A percentile compares a stretch with the other conserved stretches of the same genome.
These are phyloP conservation scores for Neria commutata DNA, from an alignment of 2,888 invertebrate species.

Conservation along the genomic window DNA sequence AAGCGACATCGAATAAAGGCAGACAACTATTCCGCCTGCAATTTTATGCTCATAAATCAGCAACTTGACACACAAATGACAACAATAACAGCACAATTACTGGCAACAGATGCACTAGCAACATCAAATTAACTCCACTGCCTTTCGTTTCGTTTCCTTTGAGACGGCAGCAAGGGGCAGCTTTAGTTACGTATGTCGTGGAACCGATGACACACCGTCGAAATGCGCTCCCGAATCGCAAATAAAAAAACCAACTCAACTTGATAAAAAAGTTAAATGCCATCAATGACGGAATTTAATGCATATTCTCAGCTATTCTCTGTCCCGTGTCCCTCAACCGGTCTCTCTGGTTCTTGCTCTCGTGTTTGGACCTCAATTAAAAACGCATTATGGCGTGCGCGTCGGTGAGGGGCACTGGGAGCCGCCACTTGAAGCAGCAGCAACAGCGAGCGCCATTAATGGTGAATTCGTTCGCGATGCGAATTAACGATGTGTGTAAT, in stretches of 20 bases:
- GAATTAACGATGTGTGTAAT: conserved; percentile 57
- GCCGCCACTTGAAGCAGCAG: background rate
- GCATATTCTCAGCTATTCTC: no score
- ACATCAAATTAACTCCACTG: conserved; percentile 30
- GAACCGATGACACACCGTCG: no score
- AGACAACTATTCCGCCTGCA: conserved; percentile 46
- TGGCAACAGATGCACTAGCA: background rate
- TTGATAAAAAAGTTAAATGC: conserved; percentile 12
- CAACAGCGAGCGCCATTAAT: conserved; percentile 43
- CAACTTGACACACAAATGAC: conserved; percentile 33
- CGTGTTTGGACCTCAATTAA: conserved; percentile 51
- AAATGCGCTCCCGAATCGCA: no score
- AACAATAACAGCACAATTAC: conserved; percentile 21
- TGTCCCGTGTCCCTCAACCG: no score
- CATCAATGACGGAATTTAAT: conserved; percentile 17
- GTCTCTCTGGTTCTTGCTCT: conserved; percentile 31
- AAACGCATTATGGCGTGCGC: conserved; percentile 55
- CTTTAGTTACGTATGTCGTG: conserved; percentile 47
- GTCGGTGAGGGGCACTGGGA: conserved; percentile 2
- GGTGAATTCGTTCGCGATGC: conserved; percentile 49
- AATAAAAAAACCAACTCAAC: conserved; percentile 7
- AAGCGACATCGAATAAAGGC: conserved; percentile 27
- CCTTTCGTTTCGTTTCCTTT: no score
- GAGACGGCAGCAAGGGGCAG: no score
- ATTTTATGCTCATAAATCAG: conserved; percentile 51